Evolutionary conservation across 2,113 vertebrate species (phyloP).

Genomic region (Solea senegalensis): DNA sequence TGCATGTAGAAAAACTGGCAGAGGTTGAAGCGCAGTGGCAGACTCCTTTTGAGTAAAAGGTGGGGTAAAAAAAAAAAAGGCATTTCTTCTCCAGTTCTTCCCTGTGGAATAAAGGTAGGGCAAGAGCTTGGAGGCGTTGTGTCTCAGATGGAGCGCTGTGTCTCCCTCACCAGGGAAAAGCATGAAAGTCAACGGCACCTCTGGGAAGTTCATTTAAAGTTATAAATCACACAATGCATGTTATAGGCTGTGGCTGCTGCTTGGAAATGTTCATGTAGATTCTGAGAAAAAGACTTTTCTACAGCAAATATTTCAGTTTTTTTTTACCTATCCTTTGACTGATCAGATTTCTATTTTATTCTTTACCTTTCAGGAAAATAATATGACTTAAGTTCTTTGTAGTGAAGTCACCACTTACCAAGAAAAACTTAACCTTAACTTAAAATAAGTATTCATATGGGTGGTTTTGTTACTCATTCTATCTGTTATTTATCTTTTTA

Average conservation of each 20-base stretch:
- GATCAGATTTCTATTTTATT: too few species aligned
- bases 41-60: conserved; percentile 23
- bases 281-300: conserved; percentile 6
- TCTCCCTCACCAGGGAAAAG: conserved; percentile 27
- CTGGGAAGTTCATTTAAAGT: conserved; percentile 59
- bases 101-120: conserved; percentile 39
- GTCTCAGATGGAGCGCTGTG: conserved; percentile 14
- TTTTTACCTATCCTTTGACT: too few species aligned
- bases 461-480: too few species aligned
- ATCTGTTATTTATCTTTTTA: too few species aligned
- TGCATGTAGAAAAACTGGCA: neutral
- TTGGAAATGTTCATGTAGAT: conserved; percentile 18
- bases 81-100: conserved; percentile 37
- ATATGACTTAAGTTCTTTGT: too few species aligned
- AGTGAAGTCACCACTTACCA: too few species aligned
- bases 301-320: neutral
- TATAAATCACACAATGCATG: conserved; percentile 62
- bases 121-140: conserved; percentile 34
- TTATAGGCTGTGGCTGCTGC: conserved; percentile 22
- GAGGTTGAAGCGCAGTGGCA: conserved; percentile 1
- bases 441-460: too few species aligned
- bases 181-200: conserved; percentile 50
- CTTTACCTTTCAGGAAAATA: too few species aligned
- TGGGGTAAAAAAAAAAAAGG: conserved; percentile 17
- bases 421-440: too few species aligned